A percentile compares a stretch with the other conserved stretches of the same genome.
These are phyloP conservation scores for Malachius bipustulatus DNA, from an alignment of 2,888 invertebrate genomes.

Conservation along the genomic window DNA sequence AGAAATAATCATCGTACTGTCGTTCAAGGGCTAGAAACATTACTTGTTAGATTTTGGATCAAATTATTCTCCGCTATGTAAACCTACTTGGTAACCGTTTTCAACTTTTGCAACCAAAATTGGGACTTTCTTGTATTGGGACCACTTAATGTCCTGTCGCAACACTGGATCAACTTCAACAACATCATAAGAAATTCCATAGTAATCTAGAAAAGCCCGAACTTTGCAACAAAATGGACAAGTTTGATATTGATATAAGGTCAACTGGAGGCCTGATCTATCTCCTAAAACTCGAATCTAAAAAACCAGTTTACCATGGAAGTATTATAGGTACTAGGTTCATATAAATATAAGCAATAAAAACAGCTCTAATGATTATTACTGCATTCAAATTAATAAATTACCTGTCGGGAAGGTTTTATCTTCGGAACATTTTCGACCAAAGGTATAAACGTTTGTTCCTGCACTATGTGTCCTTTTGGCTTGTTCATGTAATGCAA, in stretches of 20 bases:
- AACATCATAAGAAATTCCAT: conserved; percentile 87
- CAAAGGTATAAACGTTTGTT: conserved; percentile 33
- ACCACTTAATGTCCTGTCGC: conserved; percentile 85
- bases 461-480: conserved; percentile 36
- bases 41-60: conserved; percentile 9
- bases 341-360: too few species aligned
- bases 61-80: conserved; percentile 1
- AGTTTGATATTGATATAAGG: conserved; percentile 91
- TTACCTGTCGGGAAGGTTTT: conserved; percentile 39
- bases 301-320: conserved; percentile 28
- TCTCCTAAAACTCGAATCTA: conserved; percentile 56
- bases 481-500: conserved; percentile 35
- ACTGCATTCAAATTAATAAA: conserved; percentile 12
- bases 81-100: conserved; percentile 55
- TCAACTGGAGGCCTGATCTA: conserved; percentile 58
- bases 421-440: conserved; percentile 34
- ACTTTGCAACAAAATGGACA: conserved; percentile 98
- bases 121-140: conserved; percentile 89
- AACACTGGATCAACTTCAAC: conserved; percentile 96
- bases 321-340: too few species aligned
- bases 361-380: too few species aligned
- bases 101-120: conserved; percentile 66
- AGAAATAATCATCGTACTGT: conserved; percentile 91
- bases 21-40: conserved; percentile 66
- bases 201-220: conserved; percentile 79